Evolutionary conservation across 2,113 vertebrate species (phyloP), one percentile per base, ranked within the genome.

Genomic region (Chaenocephalus aceratus): DNA sequence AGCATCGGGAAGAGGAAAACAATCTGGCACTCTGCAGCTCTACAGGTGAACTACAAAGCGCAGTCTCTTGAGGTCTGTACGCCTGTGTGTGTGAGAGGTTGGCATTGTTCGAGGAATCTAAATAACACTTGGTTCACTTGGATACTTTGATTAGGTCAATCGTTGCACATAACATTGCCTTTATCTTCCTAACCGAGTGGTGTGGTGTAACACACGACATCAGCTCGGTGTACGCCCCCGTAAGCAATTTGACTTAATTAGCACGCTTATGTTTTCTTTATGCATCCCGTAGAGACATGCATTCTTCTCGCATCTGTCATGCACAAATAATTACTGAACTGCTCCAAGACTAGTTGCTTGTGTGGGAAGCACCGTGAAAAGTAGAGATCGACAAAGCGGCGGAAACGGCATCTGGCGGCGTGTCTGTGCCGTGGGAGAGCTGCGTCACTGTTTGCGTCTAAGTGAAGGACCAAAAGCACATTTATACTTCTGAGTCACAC

Each of bases 221-320:
- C 86, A 84, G 82, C 85, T 90, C 72, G 77, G 83, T 90, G 93
- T 88, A 90, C 84, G 69, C 82, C 82, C 90, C 80, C 62, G 60
- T 86, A 68, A 90, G 90, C 90, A 89, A 89, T 91, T 90, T 89
- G 68, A 83, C 87, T 88, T 94, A 93, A 94, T 94, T 93, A 93
- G 87, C 72, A 30, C 72, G 83, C 85, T 84, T 88, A 84, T 87
- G 88, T 92, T 94, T 93, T 89, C 89, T 82, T 70, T 57, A 63
- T 79, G 80, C 83, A 72, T 91, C 89, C 86, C 59, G 52, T 82
- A 83, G 88, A 89, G 91, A 86, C 75, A 88, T 79, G 82, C 84
- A 93, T 85, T 86, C 68, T 86, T 85, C 85, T 82, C 12, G 52
- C 53, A 75, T 88, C 88, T 89, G 92, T 94, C 87, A 93, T 83